Evolutionary conservation across 1,140 invertebrate species (phyloP).

Genomic region (Kradibia gibbosae): DNA sequence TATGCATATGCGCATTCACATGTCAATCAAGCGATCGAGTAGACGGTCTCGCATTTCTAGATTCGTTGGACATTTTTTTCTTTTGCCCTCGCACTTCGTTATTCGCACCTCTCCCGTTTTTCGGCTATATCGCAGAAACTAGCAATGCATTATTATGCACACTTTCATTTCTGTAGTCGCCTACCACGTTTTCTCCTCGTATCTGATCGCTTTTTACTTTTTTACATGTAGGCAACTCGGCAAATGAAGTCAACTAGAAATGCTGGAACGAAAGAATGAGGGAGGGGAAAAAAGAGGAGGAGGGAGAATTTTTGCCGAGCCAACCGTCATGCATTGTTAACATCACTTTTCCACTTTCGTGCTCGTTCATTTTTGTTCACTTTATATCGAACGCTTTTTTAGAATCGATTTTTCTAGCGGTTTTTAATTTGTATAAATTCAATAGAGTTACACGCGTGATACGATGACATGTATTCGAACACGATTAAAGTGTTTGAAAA

Average conservation of each 20-base stretch:
- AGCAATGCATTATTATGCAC: slow-evolving; percentile 37
- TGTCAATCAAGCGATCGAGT: slow-evolving; percentile 31
- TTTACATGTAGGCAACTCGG: slow-evolving; percentile 6
- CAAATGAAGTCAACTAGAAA: slow-evolving; percentile 16
- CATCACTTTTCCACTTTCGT: slow-evolving; percentile 51
- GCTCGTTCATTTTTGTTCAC: slow-evolving; percentile 13
- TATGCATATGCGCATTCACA: slow-evolving; percentile 33
- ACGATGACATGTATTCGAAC: not conserved
- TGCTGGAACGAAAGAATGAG: slow-evolving; percentile 5
- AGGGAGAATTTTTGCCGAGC: slow-evolving; percentile 25
- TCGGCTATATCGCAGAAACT: slow-evolving; percentile 3
- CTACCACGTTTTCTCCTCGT: slow-evolving; percentile 45
- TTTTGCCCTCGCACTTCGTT: slow-evolving; percentile 47
- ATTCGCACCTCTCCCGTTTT: slow-evolving; percentile 48
- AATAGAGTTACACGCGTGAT: not conserved
- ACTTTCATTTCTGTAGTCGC: slow-evolving; percentile 46
- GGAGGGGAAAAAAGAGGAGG: too few relatives aligned
- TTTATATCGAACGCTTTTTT: slow-evolving; percentile 34
- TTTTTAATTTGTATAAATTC: not conserved
- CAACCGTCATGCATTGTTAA: slow-evolving; percentile 60
- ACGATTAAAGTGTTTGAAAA: not conserved
- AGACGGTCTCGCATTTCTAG: slow-evolving; percentile 31
- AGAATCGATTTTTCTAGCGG: not conserved
- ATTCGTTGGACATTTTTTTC: slow-evolving; percentile 47
- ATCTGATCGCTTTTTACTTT: slow-evolving; percentile 41